Evolutionary conservation across 2,113 vertebrate species (phyloP), one percentile per base, ranked within the genome.

Genomic region (Lagenorhynchus albirostris): DNA sequence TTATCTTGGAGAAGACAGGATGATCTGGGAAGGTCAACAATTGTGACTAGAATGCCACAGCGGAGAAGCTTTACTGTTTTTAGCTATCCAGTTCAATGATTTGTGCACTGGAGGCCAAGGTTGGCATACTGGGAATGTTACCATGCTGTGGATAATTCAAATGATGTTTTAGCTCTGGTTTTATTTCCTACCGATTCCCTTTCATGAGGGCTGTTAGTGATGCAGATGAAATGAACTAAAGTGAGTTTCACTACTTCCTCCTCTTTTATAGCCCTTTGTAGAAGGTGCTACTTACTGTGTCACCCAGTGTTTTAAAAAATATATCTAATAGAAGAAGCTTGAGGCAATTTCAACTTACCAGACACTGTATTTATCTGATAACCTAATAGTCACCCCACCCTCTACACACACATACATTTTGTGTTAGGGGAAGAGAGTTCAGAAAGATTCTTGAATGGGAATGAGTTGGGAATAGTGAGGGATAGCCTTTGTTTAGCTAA

Each of bases 221-320:
- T 85, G n/a, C n/a, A 73, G 91, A 33, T 94, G 65, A 92, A 76
- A 94, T 50, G 47, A 82, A 94, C 47, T 94, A 47, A 90, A 94
- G 41, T 94, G 89, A 84, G 38, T 85, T 50, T 91, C 50, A 87
- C 41, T 55, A 47, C 6, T 14, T 68, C 31, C 70, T 95, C 33
- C 31, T 80, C 67, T 81, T 55, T 50, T 92, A 62, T 7, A 87
- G 14, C 26, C 63, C 13, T 80, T 93, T 94, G 62, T 91, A 94
- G 71, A 89, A 81, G 36, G 65, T 86, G 10, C 41, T 91, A 36
- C 26, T 79, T 79, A 23, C 53, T 95, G 29, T 95, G 44, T 26
- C 25, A 62, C 58, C 11, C 41, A 94, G 20, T 74, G 41, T 26
- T 91, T 73, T 73, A 13, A 20, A 53, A 67, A 67, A 55, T 36